Conservation (phyloP, 2,113 vertebrate species). For the Eurypyga helias region DNA sequence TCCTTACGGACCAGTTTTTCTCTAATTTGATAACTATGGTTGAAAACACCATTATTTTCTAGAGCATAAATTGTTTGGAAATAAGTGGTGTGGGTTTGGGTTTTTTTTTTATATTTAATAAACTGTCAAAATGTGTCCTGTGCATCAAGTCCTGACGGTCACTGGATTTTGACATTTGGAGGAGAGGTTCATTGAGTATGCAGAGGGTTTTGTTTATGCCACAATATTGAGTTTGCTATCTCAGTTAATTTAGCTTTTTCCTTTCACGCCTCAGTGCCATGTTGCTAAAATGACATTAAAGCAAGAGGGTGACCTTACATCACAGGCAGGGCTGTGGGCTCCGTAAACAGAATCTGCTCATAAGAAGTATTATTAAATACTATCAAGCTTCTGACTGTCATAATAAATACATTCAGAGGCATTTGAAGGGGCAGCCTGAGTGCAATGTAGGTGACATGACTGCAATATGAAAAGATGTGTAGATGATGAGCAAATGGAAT, state of each 20-base stretch:
- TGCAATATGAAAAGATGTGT: not conserved
- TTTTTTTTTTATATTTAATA: not conserved
- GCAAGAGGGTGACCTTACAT: not conserved
- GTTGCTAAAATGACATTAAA: not conserved
- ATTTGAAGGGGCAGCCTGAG: not conserved
- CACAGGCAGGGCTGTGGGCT: not conserved
- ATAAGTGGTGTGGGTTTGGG: not conserved
- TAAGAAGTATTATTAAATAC: constrained; percentile 29
- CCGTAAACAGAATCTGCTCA: not conserved
- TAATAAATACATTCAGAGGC: not conserved
- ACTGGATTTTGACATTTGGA: not conserved
- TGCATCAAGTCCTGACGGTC: not conserved
- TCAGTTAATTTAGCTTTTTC: not conserved
- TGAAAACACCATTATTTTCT: not conserved
- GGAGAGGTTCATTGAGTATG: not conserved
- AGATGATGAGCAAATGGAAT: not conserved
- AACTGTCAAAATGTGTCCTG: not conserved
- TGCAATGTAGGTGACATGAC: not conserved
- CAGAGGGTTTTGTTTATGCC: not conserved
- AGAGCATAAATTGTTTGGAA: not conserved
- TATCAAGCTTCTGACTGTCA: not conserved
- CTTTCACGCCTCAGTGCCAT: not conserved
- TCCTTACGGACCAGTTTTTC: not conserved
- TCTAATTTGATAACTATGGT: not conserved
- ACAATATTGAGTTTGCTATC: not conserved